Evolutionary conservation across 2,797 vertebrate species (phyloP).

Genomic region (Octomys mimax): DNA sequence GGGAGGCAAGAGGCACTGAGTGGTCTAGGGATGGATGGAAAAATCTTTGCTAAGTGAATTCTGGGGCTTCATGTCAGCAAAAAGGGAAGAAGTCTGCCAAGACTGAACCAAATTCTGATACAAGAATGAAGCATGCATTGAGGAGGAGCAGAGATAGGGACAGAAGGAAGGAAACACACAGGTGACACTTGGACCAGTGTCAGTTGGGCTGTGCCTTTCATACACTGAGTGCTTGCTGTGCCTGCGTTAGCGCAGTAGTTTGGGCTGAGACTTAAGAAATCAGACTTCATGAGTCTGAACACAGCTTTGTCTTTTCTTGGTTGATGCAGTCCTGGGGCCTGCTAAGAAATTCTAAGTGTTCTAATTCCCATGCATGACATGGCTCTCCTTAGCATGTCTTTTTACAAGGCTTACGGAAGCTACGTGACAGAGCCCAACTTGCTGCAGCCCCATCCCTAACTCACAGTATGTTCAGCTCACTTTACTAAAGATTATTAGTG

Average conservation of each 20-base stretch:
- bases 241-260: neutral
- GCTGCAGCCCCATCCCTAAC: neutral
- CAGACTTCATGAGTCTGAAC: neutral
- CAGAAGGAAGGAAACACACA: neutral
- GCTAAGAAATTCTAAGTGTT: neutral
- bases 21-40: neutral
- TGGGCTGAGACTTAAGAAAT: neutral
- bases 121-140: neutral
- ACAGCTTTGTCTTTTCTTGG: neutral
- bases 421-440: neutral
- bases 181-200: neutral
- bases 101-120: conserved; percentile 23
- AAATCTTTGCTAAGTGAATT: conserved; percentile 25
- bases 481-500: neutral
- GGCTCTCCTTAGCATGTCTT: neutral
- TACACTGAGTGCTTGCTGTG: neutral
- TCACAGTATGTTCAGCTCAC: neutral
- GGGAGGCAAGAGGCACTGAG: neutral
- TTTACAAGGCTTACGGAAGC: neutral
- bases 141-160: neutral
- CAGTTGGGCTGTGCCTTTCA: neutral
- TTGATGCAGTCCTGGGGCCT: neutral
- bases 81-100: neutral
- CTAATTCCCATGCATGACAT: neutral
- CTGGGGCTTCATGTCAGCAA: neutral